Evolutionary conservation across 2,888 invertebrate genomes (phyloP), one percentile per base, ranked within the genome.

Genomic region (Ophion costatus): DNA sequence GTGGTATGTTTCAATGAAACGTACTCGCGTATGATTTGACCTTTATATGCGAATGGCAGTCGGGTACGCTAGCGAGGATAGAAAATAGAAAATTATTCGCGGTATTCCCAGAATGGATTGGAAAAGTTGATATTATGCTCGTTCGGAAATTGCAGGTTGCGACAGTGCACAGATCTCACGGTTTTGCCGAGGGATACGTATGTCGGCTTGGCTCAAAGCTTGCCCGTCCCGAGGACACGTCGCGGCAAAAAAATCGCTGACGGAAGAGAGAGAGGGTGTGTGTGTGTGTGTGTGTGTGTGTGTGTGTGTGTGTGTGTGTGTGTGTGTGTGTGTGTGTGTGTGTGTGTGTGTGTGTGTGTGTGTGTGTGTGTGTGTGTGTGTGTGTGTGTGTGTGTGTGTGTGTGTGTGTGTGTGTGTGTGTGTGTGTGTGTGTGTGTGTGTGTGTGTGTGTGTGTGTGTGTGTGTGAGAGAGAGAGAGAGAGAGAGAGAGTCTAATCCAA

Each of bases 61-160:
- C 56, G 11, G 1, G 45, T 57, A 22, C 22, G 63, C 56, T 6
- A 29, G 71, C 71, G 56, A 80, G 33, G 29, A 73, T 74, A 22
- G 59, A 79, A 80, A 79, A 84, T 82, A 17, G 66, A 22, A 73
- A 82, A 85, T 85, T 85, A 79, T 79, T 71, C 67, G 56, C 71
- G 76, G 82, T 82, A 80, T 76, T 61, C 64, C 56, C 51, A n/a
- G 63, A 74, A 56, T 22, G 61, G 57, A 85, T 80, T 74, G 77
- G 74, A 85, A 82, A 80, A 82, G 76, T 85, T 76, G 76, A 79
- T 80, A 82, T 77, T 66, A 82, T 51, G 78, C 71, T 56, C 56
- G 56, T 67, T 24, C 10, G 57, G 76, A 70, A 80, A 85, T 80
- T 77, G 67, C 69, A 71, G 57, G 80, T 85, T 85, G 85, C 85